Evolutionary conservation across 2,888 invertebrate genomes (phyloP).

Genomic region (Agrochola lota): DNA sequence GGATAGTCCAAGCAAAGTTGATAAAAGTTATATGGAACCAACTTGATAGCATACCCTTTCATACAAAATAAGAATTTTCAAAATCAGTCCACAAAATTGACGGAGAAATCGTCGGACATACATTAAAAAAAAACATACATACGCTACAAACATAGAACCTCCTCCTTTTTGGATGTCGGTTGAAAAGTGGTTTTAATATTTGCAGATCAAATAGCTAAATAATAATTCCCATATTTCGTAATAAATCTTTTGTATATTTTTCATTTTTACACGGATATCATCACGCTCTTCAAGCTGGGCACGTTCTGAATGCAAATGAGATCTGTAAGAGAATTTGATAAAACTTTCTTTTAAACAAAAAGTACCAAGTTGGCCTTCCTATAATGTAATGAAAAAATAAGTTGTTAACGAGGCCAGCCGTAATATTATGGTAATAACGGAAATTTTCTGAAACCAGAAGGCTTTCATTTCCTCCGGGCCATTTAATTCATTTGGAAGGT

Average conservation of each 20-base stretch:
- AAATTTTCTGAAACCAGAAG: slow-evolving; percentile 9
- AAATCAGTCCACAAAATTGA: too few species aligned
- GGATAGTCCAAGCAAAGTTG: too few species aligned
- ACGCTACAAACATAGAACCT: too few species aligned
- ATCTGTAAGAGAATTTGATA: slow-evolving; percentile 79
- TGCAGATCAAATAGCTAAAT: background rate
- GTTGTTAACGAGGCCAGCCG: slow-evolving; percentile 69
- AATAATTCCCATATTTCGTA: slow-evolving; percentile 48
- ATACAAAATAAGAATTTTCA: too few species aligned
- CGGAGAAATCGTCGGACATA: too few species aligned
- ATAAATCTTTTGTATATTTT: slow-evolving; percentile 43
- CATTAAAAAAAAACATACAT: too few species aligned
- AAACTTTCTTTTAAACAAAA: slow-evolving; percentile 78
- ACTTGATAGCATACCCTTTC: too few species aligned
- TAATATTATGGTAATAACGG: slow-evolving; percentile 41
- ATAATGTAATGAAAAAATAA: slow-evolving; percentile 70
- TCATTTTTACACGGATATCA: slow-evolving; percentile 69
- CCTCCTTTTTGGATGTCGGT: too few species aligned
- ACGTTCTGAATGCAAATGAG: slow-evolving; percentile 80
- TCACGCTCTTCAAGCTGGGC: slow-evolving; percentile 72
- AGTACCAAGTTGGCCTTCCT: slow-evolving; percentile 72
- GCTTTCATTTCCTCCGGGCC: slow-evolving; percentile 1
- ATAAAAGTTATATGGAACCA: too few species aligned
- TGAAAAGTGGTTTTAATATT: background rate
- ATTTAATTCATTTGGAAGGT: slow-evolving; percentile 21